Percentiles rank a stretch among this genome's conserved stretches.
Evolutionary conservation across 2,888 invertebrate species (phyloP).

Genomic region (Leptopilina myrica): DNA sequence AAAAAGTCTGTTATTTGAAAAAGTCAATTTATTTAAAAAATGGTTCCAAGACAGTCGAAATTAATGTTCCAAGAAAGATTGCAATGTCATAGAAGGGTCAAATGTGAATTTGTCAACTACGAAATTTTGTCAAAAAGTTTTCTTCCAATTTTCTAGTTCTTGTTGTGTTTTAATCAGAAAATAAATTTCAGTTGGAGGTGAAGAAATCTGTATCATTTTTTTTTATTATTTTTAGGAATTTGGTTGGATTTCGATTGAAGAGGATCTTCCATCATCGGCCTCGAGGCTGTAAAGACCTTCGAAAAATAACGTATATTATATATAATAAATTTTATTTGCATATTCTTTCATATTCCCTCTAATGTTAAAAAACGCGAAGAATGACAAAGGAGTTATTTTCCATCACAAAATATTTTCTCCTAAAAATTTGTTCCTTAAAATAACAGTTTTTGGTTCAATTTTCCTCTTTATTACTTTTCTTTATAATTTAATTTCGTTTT

Average conservation of each 20-base stretch:
- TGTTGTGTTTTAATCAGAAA: slow-evolving; percentile 33
- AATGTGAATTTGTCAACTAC: slow-evolving; percentile 18
- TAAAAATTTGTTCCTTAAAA: too few species aligned
- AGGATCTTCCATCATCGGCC: slow-evolving; percentile 38
- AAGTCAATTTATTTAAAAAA: too few species aligned
- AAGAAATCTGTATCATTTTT: slow-evolving; percentile 35
- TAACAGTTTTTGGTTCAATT: too few species aligned
- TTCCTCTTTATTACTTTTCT: too few species aligned
- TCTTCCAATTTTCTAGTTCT: slow-evolving; percentile 28
- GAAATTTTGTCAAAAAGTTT: slow-evolving; percentile 11
- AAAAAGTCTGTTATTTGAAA: too few species aligned
- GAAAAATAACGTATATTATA: background rate
- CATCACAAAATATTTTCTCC: too few species aligned
- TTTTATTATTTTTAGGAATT: background rate
- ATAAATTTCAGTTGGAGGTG: slow-evolving; percentile 38
- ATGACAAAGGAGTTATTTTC: too few species aligned
- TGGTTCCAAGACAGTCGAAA: too few species aligned
- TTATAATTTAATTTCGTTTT: too few species aligned
- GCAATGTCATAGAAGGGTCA: slow-evolving; percentile 25
- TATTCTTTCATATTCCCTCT: background rate
- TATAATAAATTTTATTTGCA: background rate
- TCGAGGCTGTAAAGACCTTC: slow-evolving; percentile 37
- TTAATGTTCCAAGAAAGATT: background rate
- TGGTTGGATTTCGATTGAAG: slow-evolving; percentile 25
- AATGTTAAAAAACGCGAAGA: background rate